Base-by-base conservation (phyloP, 2,113 vertebrate genomes). In the Recurvirostra avosetta region DNA sequence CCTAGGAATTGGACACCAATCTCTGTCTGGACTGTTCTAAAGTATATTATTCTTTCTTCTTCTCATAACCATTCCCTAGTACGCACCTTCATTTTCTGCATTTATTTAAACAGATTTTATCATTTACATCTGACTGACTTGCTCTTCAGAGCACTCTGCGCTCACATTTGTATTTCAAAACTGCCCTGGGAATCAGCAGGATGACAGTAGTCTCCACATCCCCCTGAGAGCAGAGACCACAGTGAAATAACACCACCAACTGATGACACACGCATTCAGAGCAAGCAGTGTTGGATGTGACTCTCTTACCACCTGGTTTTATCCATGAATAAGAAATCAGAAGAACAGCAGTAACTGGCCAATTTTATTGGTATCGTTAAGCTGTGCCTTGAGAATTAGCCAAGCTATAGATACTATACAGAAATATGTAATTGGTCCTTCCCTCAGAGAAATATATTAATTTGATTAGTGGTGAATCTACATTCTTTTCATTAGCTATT, bases 401-500 rank as follows among this genome's bases (percentile, higher is more conserved):
- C 77, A 79, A 83, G 43, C 9, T 81, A 65, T 34, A 72, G 66
- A 88, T 53, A 53, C 9, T 50, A 62, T 41, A 83, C 8, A 83
- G 38, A 38, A 72, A 6, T 18, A 62, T 32, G 11, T 65, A 94
- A 92, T 7, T 82, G 26, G 30, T 73, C 38, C 26, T 56, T 71
- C 23, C 63, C 65, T 80, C 23, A 50, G 72, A 65, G 65, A 90
- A 83, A 80, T 55, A 74, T 10, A 63, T 53, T 96, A 80, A 95
- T 94, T 88, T 83, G 22, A 79, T 80, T 83, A 86, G 22, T 70
- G 52, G 49, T 77, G 16, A 90, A 75, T 26, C 13, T 63, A 70
- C 40, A 12, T 90, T 86, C 41, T 74, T 73, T 83, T 94, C 75
- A 86, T 90, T 71, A 95, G 72, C 67, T 92, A 23, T 77, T 77